A percentile compares a stretch with the other conserved stretches of the same genome.
phyloP scores from a whole-genome alignment of 2,888 invertebrate species.

The Drosophila parthenogenetica region DNA sequence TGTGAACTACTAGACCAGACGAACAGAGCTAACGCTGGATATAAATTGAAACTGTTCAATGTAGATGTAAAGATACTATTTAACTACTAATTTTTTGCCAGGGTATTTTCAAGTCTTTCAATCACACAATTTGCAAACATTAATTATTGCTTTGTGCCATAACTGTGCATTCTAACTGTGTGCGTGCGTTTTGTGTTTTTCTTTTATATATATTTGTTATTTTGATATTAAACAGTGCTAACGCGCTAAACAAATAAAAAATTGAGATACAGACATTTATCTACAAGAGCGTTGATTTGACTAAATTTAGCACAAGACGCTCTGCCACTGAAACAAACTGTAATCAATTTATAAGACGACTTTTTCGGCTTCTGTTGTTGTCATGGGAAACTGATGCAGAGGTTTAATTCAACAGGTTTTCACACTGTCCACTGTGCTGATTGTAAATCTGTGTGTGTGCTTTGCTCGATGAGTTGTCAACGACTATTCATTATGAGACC shows the following conservation, averaged over 20 bases:
- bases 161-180: conserved; percentile 54
- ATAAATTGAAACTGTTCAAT: no score
- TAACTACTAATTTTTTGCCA: not conserved
- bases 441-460: conserved; percentile 37
- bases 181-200: conserved; percentile 37
- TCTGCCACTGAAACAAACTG: conserved; percentile 60
- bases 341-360: conserved; percentile 61
- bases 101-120: conserved; percentile 6
- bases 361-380: conserved; percentile 23
- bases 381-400: conserved; percentile 61
- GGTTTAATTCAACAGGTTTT: conserved; percentile 62
- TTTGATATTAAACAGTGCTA: conserved; percentile 57
- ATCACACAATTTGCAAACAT: not conserved
- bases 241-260: conserved; percentile 61
- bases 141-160: conserved; percentile 33
- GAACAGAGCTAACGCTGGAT: no score
- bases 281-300: conserved; percentile 71
- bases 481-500: conserved; percentile 33
- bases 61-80: no score
- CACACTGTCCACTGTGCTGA: conserved; percentile 40
- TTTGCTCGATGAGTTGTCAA: conserved; percentile 62
- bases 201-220: conserved; percentile 19
- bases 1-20: no score
- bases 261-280: conserved; percentile 50
- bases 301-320: conserved; percentile 66